phyloP scores from a whole-genome alignment of 2,888 invertebrate genomes.

The Teleiodes luculella region DNA sequence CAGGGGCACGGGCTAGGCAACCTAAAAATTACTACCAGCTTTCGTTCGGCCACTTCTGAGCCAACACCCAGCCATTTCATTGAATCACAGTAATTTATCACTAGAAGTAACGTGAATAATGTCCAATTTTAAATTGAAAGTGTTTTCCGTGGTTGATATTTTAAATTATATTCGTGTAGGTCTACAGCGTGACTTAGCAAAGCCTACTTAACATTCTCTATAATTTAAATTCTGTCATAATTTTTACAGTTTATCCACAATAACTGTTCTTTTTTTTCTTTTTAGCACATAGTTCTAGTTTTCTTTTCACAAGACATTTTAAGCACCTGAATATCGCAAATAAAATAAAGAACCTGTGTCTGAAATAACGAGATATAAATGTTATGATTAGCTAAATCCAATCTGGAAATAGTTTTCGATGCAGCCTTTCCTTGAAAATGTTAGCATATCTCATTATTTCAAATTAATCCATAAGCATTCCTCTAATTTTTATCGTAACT shows the following conservation, averaged over 20 bases:
- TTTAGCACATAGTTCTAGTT: too few species aligned
- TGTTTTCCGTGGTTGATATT: neutral
- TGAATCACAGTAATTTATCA: constrained; percentile 10
- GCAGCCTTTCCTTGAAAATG: too few species aligned
- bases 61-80: neutral
- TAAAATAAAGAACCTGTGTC: too few species aligned
- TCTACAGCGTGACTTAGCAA: neutral
- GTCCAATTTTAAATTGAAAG: neutral
- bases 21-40: constrained; percentile 4
- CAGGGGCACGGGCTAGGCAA: constrained; percentile 43
- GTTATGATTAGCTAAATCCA: too few species aligned
- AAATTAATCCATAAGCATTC: too few species aligned
- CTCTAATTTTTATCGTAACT: too few species aligned
- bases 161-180: neutral
- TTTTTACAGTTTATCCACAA: neutral
- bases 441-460: too few species aligned
- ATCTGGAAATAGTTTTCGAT: too few species aligned
- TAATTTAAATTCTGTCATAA: neutral
- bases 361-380: too few species aligned
- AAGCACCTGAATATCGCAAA: too few species aligned
- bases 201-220: neutral
- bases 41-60: neutral
- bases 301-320: too few species aligned
- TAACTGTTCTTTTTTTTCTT: too few species aligned
- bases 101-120: neutral